Base-by-base conservation (phyloP, 2,113 vertebrate genomes). In the Baryphthengus martii region DNA sequence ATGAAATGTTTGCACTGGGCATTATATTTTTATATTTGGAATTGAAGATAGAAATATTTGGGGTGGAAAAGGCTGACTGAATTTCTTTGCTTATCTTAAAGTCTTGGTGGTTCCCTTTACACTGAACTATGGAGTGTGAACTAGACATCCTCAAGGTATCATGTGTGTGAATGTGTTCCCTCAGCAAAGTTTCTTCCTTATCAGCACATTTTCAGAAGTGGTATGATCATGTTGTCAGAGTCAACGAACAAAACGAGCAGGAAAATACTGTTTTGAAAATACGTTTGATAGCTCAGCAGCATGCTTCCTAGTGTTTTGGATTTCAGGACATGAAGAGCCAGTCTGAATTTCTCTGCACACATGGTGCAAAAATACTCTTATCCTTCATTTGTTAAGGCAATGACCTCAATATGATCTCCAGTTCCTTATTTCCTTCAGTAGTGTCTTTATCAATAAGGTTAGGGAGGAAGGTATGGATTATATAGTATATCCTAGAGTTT, bases 391-490 rank as follows among this genome's bases (percentile, higher is more conserved):
- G 2, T 59, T 78, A 49, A 9, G 67, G 7, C 16, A 75, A 13
- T 10, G 18, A 78, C 50, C 10, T 85, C 18, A 75, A 2, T 35
- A 20, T 33, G 4, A 44, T 53, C 35, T 55, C 33, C 29, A 50
- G 23, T 11, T 25, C n/a, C 13, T 73, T 37, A 37, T 52, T 92
- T 88, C 78, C 28, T 37, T 75, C 62, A 33, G 7, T 9, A 84
- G 13, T 44, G 6, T 18, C 21, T 72, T 3, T 0, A 2, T 53
- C 28, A 50, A 44, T 0, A 21, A 59, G 10, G 4, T 17, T 8
- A 68, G 47, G 55, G 7, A 10, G 10, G 67, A 79, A 89, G 21
- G 3, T 39, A 67, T 11, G 13, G 45, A 65, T 77, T 21, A 17
- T 5, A 12, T 7, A 28, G 8, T 19, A 35, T 44, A 45, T 49